Evolutionary conservation across 2,888 invertebrate species (phyloP), one percentile per base, ranked within the genome.

Genomic region (Epinotia ramella): DNA sequence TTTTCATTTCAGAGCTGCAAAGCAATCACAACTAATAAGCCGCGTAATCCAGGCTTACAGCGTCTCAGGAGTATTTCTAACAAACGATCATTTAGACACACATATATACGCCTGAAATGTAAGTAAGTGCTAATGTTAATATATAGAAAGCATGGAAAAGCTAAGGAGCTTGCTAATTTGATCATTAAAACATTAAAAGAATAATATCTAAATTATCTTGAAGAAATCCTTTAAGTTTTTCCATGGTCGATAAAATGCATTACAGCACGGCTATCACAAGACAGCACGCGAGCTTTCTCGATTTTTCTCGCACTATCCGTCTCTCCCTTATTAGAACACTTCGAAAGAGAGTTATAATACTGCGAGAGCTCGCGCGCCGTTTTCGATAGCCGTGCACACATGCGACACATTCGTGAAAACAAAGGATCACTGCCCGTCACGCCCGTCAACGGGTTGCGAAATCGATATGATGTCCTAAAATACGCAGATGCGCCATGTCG

Each of bases 401-500:
- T 57, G 18, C 57, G n/a, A 12, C 13, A 53, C 53, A 53, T 49
- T 65, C 53, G 24, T 13, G 44, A 24, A 28, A 13, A 63, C 63
- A 63, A 11, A 44, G 16, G 49, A 49, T 3, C 24, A 13, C 4
- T 18, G 0, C 66, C 0, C 20, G 12, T 33, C 53, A 6, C n/a
- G 0, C 66, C 0, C 20, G 12, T 33, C 53, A 6, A 28, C 33
- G 20, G 3, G 4, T 69, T 60, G 60, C n/a, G 16, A 69, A 69
- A 68, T 68, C 44, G 59, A 59, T 69, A 69, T 44, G 28, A 56
- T 33, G 44, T 57, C 68, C 68, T 59, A 68, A 68, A 69, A 59
- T 20, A 20, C 28, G 59, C n/a, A n/a, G 18, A 46, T 59, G n/a
- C 56, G n/a, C 49, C 7, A 24, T 60, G 69, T 69, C 24, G 46